A percentile compares a stretch with the other conserved stretches of the same genome.
Evolutionary conservation across 2,797 vertebrate species (phyloP).

Genomic region (Pseudochirops corinnae): DNA sequence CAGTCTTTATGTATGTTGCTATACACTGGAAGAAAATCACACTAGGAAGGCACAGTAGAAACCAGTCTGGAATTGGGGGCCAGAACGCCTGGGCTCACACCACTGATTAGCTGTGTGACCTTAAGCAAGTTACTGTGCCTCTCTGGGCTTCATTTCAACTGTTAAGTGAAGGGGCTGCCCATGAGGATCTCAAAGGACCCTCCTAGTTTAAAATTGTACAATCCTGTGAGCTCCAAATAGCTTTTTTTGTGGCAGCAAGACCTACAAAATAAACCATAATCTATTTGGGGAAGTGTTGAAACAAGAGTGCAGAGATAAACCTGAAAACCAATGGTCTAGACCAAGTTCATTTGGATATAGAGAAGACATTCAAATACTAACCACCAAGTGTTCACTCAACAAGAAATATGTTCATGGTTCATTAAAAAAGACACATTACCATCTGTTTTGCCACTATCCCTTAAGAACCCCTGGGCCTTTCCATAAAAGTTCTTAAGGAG

Average conservation of each 20-base stretch:
- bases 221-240: neutral
- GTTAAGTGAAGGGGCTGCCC: neutral
- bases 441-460: neutral
- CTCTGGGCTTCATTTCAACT: neutral
- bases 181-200: neutral
- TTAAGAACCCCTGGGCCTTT: neutral
- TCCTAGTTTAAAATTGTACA: neutral
- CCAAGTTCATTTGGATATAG: conserved; percentile 45
- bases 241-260: neutral
- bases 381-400: conserved; percentile 3
- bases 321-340: conserved; percentile 11
- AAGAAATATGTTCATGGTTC: neutral
- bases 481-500: neutral
- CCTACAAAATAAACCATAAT: neutral
- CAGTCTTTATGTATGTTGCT: neutral
- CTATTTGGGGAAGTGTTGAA: neutral
- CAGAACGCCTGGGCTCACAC: neutral
- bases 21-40: neutral
- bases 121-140: neutral
- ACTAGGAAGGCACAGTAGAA: neutral
- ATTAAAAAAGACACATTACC: neutral
- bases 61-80: too few species aligned
- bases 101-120: neutral
- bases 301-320: neutral
- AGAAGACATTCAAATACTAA: neutral